Percentiles rank a stretch among this genome's conserved stretches.
phyloP scores from a whole-genome alignment of 2,113 vertebrate species.

The Scolopax mira region DNA sequence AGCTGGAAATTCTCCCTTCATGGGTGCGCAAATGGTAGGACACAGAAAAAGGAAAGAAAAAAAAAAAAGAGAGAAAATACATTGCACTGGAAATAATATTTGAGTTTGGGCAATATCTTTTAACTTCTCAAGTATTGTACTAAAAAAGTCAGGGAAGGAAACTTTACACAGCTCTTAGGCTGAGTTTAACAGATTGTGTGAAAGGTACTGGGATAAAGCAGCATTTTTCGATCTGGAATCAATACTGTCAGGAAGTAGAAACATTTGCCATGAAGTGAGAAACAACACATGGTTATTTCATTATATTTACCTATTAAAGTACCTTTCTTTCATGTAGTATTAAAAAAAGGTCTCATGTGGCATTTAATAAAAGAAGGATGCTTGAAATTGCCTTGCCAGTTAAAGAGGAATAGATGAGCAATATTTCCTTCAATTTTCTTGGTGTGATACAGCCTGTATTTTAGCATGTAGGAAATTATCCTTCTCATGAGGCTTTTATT shows the following conservation, averaged over 20 bases:
- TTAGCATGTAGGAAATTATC: neutral
- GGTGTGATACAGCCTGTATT: neutral
- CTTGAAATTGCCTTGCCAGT: neutral
- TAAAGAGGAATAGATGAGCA: neutral
- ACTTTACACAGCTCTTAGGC: neutral
- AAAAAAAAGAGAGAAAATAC: neutral
- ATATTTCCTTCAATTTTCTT: neutral
- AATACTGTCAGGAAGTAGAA: constrained; percentile 60
- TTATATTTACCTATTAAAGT: constrained; percentile 58
- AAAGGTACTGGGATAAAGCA: neutral
- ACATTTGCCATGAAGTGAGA: constrained; percentile 52
- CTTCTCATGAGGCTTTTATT: neutral
- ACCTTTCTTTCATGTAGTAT: constrained; percentile 25
- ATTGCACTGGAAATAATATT: neutral
- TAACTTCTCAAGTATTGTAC: neutral
- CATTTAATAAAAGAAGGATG: constrained; percentile 50
- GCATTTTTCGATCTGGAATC: constrained; percentile 59
- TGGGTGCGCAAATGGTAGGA: neutral
- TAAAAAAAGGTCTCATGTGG: constrained; percentile 7
- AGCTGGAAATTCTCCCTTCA: neutral
- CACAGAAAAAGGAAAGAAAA: neutral
- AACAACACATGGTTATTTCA: constrained; percentile 64
- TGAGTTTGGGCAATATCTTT: neutral
- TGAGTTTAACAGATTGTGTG: neutral
- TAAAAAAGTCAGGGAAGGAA: neutral